These are phyloP conservation scores for Amphipoea oculea DNA, from an alignment of 2,888 invertebrate genomes.

Conservation along the genomic window DNA sequence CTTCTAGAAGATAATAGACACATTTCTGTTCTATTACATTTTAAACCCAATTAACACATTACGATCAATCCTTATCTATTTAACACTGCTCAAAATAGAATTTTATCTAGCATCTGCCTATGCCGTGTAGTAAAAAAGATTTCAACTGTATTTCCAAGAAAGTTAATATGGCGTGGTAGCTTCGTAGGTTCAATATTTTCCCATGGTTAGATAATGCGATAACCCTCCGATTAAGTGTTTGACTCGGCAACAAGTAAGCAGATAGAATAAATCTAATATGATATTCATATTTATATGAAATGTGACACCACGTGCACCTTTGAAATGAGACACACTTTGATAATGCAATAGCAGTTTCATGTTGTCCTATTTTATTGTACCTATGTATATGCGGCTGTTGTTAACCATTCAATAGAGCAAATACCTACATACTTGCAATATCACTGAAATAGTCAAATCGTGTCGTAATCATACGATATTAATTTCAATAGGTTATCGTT, in stretches of 20 bases:
- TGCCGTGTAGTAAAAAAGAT: conserved; percentile 40
- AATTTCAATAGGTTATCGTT: conserved; percentile 66
- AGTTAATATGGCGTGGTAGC: conserved; percentile 60
- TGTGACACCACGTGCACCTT: conserved; percentile 31
- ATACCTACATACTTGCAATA: conserved; percentile 20
- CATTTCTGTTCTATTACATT: conserved; percentile 20
- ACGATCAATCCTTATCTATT: conserved; percentile 45
- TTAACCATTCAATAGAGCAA: conserved; percentile 11
- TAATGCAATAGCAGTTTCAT: conserved; percentile 26
- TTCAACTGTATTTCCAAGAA: conserved; percentile 57
- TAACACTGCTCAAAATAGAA: conserved; percentile 45
- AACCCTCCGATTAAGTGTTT: conserved; percentile 69
- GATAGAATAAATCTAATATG: conserved; percentile 39
- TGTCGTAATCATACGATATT: conserved; percentile 56
- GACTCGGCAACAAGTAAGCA: conserved; percentile 62
- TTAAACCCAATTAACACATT: conserved; percentile 35
- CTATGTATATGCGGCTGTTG: background rate
- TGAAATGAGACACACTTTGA: conserved; percentile 3
- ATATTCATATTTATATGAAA: conserved; percentile 45
- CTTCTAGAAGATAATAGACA: background rate
- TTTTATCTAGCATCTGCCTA: conserved; percentile 52
- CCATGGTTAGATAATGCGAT: conserved; percentile 71
- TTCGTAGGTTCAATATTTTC: conserved; percentile 66
- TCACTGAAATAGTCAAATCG: conserved; percentile 48
- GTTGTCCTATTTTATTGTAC: conserved; percentile 7